Conservation (phyloP, 2,888 invertebrate genomes). For the Euplexia lucipara region DNA sequence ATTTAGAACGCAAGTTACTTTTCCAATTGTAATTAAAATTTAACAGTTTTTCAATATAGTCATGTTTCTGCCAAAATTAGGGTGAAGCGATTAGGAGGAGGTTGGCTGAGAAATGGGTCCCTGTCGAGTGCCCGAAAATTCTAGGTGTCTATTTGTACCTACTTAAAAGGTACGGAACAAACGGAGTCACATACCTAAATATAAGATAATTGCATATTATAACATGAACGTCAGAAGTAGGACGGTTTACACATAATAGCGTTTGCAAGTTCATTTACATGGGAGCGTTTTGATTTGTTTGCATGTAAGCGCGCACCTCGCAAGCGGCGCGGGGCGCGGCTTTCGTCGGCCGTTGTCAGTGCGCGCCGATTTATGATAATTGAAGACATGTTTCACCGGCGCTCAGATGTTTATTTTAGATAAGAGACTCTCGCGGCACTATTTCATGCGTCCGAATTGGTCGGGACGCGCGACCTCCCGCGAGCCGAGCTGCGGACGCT, state of each 20-base stretch:
- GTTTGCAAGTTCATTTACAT: slow-evolving; percentile 60
- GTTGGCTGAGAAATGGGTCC: neutral
- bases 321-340: slow-evolving; percentile 79
- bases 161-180: neutral
- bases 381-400: slow-evolving; percentile 90
- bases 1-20: neutral
- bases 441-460: slow-evolving; percentile 89
- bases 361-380: slow-evolving; percentile 90
- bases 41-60: neutral
- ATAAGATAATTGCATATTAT: slow-evolving; percentile 19
- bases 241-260: slow-evolving; percentile 60
- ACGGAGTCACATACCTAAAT: slow-evolving; percentile 7
- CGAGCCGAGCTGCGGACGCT: slow-evolving; percentile 70
- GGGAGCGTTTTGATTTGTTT: slow-evolving; percentile 78
- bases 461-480: slow-evolving; percentile 87
- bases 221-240: slow-evolving; percentile 31
- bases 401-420: slow-evolving; percentile 91
- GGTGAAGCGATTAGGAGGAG: neutral
- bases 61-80: neutral
- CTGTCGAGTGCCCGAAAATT: neutral
- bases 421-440: slow-evolving; percentile 86
- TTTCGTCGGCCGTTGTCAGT: slow-evolving; percentile 85
- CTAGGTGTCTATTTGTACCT: neutral
- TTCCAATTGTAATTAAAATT: neutral
- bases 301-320: slow-evolving; percentile 71